Evolutionary conservation across 2,113 vertebrate genomes (phyloP).

Genomic region (Chaetops frenatus): DNA sequence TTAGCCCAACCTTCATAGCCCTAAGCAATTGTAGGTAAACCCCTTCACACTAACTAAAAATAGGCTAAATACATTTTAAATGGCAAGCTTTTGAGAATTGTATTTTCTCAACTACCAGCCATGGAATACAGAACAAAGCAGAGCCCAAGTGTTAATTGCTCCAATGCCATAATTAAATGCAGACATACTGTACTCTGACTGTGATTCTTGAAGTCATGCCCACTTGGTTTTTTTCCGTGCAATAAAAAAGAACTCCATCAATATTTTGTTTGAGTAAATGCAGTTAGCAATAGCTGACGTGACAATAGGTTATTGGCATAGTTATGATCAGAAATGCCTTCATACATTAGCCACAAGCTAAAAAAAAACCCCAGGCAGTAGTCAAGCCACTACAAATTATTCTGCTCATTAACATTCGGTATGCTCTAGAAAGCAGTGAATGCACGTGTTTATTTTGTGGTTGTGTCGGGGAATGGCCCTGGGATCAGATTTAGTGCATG

Average conservation of each 20-base stretch:
- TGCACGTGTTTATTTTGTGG: neutral
- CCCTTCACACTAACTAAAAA: neutral
- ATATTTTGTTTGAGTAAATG: constrained; percentile 4
- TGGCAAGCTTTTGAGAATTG: constrained; percentile 49
- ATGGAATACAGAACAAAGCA: constrained; percentile 56
- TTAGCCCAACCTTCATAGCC: neutral
- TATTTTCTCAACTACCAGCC: constrained; percentile 44
- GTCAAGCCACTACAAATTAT: neutral
- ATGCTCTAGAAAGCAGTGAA: neutral
- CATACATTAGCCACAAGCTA: neutral
- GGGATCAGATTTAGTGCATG: neutral
- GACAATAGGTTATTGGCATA: constrained; percentile 35
- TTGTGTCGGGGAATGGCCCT: neutral
- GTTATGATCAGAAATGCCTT: constrained; percentile 3
- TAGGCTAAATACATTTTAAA: constrained; percentile 28
- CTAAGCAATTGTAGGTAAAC: neutral
- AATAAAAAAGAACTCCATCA: constrained; percentile 31
- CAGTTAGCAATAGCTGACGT: neutral
- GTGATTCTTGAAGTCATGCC: constrained; percentile 61
- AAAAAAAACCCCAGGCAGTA: neutral
- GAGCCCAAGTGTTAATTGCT: constrained; percentile 54
- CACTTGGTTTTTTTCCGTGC: neutral
- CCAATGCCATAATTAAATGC: constrained; percentile 57
- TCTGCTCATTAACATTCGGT: neutral
- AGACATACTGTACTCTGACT: constrained; percentile 55